Evolutionary conservation across 2,888 invertebrate genomes (phyloP).

Genomic region (Scaptomyza flava): DNA sequence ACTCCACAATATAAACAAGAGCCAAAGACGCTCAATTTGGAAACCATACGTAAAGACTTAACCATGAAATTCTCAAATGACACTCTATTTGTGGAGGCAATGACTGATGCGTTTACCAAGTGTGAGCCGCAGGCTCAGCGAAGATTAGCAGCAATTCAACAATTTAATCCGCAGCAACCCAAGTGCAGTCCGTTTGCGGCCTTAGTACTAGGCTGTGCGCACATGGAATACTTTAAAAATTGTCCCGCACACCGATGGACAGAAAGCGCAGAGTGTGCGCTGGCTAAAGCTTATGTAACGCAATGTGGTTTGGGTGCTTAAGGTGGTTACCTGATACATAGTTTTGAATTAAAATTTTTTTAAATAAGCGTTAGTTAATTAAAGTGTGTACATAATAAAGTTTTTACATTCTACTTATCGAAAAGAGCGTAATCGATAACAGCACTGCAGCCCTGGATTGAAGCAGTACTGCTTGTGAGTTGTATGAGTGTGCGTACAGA

Average conservation of each 20-base stretch:
- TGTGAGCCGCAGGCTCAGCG: slow-evolving; percentile 76
- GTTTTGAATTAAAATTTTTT: slow-evolving; percentile 15
- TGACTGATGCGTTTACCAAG: slow-evolving; percentile 75
- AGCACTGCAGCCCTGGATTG: slow-evolving; percentile 13
- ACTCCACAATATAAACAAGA: slow-evolving; percentile 74
- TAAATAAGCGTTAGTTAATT: slow-evolving; percentile 16
- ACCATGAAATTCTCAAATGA: slow-evolving; percentile 76
- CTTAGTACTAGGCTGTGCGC: slow-evolving; percentile 81
- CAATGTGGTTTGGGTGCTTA: slow-evolving; percentile 79
- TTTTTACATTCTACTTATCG: slow-evolving; percentile 20
- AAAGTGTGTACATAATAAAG: slow-evolving; percentile 59
- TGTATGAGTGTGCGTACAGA: slow-evolving; percentile 7
- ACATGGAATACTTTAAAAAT: slow-evolving; percentile 83
- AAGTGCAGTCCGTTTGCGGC: slow-evolving; percentile 82
- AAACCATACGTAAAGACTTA: slow-evolving; percentile 68
- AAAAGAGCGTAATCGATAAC: slow-evolving; percentile 16
- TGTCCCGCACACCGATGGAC: slow-evolving; percentile 82
- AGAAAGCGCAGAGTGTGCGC: slow-evolving; percentile 71
- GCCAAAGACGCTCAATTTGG: slow-evolving; percentile 66
- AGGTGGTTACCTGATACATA: slow-evolving; percentile 18
- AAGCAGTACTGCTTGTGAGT: slow-evolving; percentile 1
- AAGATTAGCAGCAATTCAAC: slow-evolving; percentile 66
- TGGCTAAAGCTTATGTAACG: slow-evolving; percentile 80
- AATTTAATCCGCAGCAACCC: slow-evolving; percentile 48
- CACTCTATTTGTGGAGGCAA: slow-evolving; percentile 71